Evolutionary conservation across 2,797 vertebrate genomes (phyloP), one percentile per base, ranked within the genome.

Genomic region (Periophthalmus magnuspinnatus): DNA sequence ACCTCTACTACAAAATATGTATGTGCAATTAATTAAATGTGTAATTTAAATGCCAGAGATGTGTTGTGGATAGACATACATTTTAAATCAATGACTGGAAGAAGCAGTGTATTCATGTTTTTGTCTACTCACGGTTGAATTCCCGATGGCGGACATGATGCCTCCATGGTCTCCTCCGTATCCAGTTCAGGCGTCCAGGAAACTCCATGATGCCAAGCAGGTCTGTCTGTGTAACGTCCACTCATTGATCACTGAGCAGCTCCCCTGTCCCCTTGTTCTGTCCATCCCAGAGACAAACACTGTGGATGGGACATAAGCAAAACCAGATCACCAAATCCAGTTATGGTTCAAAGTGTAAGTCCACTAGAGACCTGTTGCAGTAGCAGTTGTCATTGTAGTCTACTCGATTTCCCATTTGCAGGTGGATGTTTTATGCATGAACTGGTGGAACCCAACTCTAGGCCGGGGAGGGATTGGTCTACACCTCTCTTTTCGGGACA

Each of bases 101-200:
- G 33, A 54, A 16, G 57, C 22, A 4, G 14, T 10, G 14, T 33
- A 52, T 47, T n/a, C 22, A 9, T 50, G 65, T 62, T 4, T 48
- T 19, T 34, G 16, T 6, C 55, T 38, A 86, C 97, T 98, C 90
- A 99, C 97, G 91, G 84, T 93, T 95, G 90, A 96, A 93, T 68
- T 90, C 90, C 69, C 94, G 87, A 64, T 84, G 90, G 79, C 82
- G 74, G 74, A 90, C 90, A 75, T 92, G 78, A 52, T 93, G 87
- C 86, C 94, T 94, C 95, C 95, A 94, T 48, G 94, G 93, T 83
- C 94, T 89, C 19, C 82, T 93, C 41, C 93, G 90, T 78, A 97
- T 87, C 96, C 97, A 97, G 81, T 91, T 94, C 68, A 98, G 86
- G 78, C 94, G 92, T 0, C 93, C 92, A 5, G 92, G 91, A 69